phyloP scores from a whole-genome alignment of 2,113 vertebrate species.

The Machaerirhynchus nigripectus region DNA sequence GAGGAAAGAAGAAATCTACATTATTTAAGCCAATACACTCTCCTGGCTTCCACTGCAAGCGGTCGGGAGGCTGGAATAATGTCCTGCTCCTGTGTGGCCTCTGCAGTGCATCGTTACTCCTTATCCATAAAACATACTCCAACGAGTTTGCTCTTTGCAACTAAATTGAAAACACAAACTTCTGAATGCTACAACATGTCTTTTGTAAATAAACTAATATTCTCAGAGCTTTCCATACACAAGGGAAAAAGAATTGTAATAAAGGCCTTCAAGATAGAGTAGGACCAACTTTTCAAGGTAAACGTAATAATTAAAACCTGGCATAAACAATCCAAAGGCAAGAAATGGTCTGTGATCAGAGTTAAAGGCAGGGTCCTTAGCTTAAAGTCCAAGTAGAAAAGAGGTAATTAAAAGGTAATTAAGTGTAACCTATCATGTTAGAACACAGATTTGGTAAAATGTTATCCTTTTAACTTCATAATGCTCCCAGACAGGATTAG shows the following conservation, averaged over 20 bases:
- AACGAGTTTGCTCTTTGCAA: background rate
- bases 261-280: background rate
- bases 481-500: slow-evolving; percentile 41
- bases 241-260: background rate
- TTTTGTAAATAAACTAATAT: background rate
- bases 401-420: slow-evolving; percentile 44
- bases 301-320: background rate
- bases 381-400: background rate
- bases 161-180: background rate
- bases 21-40: slow-evolving; percentile 22
- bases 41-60: background rate
- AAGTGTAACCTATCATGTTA: slow-evolving; percentile 17
- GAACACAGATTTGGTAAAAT: slow-evolving; percentile 36
- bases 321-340: background rate
- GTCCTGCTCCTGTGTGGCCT: background rate
- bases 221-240: background rate
- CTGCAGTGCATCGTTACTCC: background rate
- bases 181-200: background rate
- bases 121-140: background rate
- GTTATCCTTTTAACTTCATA: slow-evolving; percentile 43
- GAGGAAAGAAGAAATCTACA: background rate
- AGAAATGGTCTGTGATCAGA: background rate
- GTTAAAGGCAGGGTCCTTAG: background rate
- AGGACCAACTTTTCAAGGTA: background rate
- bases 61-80: background rate